These are phyloP conservation scores for Conus ventricosus DNA, from an alignment of 1,140 invertebrate species.

Conservation along the genomic window DNA sequence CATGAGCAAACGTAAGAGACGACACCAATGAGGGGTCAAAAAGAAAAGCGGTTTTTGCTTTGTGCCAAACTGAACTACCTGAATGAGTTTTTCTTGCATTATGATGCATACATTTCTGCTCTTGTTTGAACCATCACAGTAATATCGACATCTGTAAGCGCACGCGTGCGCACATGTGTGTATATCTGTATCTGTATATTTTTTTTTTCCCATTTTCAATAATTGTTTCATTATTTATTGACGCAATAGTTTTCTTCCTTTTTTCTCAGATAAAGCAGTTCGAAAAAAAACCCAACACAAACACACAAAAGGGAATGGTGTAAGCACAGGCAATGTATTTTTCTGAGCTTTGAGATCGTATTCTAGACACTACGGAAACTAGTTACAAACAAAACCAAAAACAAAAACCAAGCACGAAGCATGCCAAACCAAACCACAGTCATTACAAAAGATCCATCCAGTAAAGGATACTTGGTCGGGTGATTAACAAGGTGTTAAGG, in stretches of 20 bases:
- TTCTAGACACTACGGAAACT: neutral
- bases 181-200: too few species aligned
- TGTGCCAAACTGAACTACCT: neutral
- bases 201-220: neutral
- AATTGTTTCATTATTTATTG: neutral
- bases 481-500: neutral
- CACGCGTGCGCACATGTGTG: neutral
- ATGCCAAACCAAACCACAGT: neutral
- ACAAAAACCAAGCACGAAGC: neutral
- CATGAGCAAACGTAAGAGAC: neutral
- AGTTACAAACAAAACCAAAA: neutral
- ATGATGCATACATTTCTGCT: neutral
- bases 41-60: too few species aligned
- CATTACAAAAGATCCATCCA: neutral
- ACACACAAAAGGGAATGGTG: neutral
- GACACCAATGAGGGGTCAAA: neutral
- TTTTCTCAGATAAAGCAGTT: too few species aligned
- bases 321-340: neutral
- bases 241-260: too few species aligned
- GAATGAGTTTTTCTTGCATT: neutral
- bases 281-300: too few species aligned
- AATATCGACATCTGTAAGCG: neutral
- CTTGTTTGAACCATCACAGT: neutral
- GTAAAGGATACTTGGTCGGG: neutral
- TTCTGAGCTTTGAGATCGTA: constrained; percentile 1